Evolutionary conservation across 2,797 vertebrate species (phyloP).

Genomic region (Hylomyscus alleni): DNA sequence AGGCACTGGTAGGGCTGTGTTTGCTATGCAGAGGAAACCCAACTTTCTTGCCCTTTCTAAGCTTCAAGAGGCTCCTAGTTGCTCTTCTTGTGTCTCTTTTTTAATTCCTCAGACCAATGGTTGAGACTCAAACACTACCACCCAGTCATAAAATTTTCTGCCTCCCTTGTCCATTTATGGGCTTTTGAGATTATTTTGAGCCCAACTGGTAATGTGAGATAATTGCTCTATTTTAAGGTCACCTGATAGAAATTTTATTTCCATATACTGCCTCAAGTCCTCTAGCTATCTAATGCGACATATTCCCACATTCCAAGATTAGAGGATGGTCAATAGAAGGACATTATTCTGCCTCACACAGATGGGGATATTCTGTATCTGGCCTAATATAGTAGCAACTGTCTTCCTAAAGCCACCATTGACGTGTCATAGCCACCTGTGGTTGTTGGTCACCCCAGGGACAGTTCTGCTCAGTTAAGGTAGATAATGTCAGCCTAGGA

Average conservation of each 20-base stretch:
- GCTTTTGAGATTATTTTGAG: background rate
- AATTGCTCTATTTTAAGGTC: constrained; percentile 26
- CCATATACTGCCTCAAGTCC: background rate
- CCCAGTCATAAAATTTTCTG: background rate
- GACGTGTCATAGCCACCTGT: background rate
- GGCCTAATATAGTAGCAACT: background rate
- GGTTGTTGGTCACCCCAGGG: background rate
- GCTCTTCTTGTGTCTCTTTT: background rate
- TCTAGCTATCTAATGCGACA: background rate
- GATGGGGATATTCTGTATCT: background rate
- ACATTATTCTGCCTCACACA: background rate
- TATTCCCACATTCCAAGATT: background rate
- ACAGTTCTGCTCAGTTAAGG: background rate
- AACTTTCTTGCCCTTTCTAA: background rate
- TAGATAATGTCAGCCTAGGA: background rate
- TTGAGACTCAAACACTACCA: background rate
- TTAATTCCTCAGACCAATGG: background rate
- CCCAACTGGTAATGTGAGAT: background rate
- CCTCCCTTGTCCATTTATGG: background rate
- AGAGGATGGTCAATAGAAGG: background rate
- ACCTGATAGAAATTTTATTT: background rate
- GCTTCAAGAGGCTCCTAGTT: background rate
- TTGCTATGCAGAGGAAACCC: background rate
- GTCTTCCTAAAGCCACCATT: background rate
- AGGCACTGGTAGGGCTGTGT: background rate